These are phyloP conservation scores for Hyla sarda DNA, from an alignment of 2,113 vertebrate genomes.

Conservation along the genomic window DNA sequence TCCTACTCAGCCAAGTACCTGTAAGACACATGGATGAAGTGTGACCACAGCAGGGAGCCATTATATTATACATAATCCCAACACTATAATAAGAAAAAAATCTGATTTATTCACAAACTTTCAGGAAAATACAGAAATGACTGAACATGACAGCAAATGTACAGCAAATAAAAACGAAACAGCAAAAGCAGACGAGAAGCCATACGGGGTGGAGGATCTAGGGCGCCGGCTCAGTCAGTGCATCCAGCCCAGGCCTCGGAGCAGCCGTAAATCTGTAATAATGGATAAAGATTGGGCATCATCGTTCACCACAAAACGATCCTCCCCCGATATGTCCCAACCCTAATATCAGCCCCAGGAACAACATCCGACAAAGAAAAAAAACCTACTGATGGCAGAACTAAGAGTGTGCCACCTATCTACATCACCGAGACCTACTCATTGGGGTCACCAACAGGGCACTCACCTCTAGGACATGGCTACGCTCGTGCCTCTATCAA, in stretches of 20 bases:
- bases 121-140: not conserved
- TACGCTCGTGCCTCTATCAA: constrained; percentile 64
- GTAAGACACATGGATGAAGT: no score
- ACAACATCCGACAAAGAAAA: no score
- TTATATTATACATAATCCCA: no score
- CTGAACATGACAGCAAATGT: not conserved
- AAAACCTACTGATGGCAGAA: no score
- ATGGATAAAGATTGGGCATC: not conserved
- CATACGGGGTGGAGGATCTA: not conserved
- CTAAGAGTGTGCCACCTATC: no score
- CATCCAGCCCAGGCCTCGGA: not conserved
- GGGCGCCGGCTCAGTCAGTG: not conserved
- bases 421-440: no score
- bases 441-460: no score
- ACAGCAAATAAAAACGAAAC: not conserved
- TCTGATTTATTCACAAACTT: not conserved
- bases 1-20: no score
- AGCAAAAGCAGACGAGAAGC: not conserved
- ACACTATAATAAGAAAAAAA: not conserved
- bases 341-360: no score
- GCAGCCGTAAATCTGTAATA: not conserved
- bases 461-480: not conserved
- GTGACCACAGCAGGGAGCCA: no score
- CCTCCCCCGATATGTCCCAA: not conserved
- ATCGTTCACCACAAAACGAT: not conserved